A percentile compares a stretch with the other conserved stretches of the same genome.
Evolutionary conservation across 2,888 invertebrate species (phyloP).

Genomic region (Sinotaia quadrata): DNA sequence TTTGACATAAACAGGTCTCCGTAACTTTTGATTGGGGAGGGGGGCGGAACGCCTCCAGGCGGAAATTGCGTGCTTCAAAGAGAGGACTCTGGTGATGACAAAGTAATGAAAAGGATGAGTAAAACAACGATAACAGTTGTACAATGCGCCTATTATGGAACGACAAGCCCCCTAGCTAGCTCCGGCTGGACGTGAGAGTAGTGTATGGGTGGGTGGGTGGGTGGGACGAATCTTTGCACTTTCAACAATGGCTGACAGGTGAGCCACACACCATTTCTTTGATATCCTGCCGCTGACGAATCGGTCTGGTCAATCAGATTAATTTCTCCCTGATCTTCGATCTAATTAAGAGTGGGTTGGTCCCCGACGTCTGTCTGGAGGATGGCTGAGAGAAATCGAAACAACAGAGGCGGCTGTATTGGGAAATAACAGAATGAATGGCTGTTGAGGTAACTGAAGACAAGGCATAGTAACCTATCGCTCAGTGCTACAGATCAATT

Average conservation of each 20-base stretch:
- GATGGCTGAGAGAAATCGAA: too few relatives aligned
- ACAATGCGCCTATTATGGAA: conserved; percentile 28
- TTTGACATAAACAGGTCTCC: too few relatives aligned
- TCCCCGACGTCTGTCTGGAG: too few relatives aligned
- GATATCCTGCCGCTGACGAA: conserved; percentile 26
- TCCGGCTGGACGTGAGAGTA: neutral
- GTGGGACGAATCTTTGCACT: neutral
- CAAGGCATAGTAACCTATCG: too few relatives aligned
- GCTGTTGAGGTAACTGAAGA: too few relatives aligned
- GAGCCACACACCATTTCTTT: conserved; percentile 22
- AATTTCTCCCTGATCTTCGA: conserved; percentile 27
- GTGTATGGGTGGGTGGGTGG: neutral
- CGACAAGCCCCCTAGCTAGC: too few relatives aligned
- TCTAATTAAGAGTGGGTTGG: conserved; percentile 21
- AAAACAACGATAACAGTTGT: conserved; percentile 27
- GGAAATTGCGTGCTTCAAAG: too few relatives aligned
- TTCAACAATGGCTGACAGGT: conserved; percentile 22
- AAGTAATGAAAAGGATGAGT: conserved; percentile 31
- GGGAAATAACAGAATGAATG: too few relatives aligned
- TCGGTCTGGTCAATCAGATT: conserved; percentile 17
- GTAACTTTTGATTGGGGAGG: too few relatives aligned
- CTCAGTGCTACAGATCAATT: too few relatives aligned
- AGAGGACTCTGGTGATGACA: conserved; percentile 18
- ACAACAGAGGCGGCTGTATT: too few relatives aligned
- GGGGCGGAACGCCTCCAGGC: conserved; percentile 1